Conservation (phyloP, 2,113 vertebrate species). For the Romanogobio albipinnatus region DNA sequence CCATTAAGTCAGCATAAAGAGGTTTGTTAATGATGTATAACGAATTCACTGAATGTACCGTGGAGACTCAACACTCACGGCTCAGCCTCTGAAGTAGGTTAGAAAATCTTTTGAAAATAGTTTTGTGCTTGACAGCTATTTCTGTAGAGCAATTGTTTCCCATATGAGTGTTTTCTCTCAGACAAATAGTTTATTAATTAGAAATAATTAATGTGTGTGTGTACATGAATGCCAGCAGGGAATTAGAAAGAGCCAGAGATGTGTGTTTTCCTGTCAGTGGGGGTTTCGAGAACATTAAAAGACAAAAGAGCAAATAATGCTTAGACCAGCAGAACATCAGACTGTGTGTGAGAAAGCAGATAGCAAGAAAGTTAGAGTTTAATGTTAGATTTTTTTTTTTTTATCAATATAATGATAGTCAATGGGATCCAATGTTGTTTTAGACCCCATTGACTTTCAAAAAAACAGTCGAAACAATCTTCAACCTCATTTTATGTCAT, state of each 20-base stretch:
- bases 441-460: background rate
- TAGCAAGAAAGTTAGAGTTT: background rate
- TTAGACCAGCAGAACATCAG: conserved; percentile 7
- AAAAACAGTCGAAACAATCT: background rate
- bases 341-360: background rate
- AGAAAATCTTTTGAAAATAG: conserved; percentile 43
- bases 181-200: conserved; percentile 64
- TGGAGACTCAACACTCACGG: background rate
- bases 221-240: background rate
- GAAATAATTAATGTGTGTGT: conserved; percentile 24
- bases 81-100: conserved; percentile 39
- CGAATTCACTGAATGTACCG: background rate
- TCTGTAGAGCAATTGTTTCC: conserved; percentile 57
- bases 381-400: background rate
- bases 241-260: background rate
- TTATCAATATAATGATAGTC: background rate
- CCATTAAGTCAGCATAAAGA: conserved; percentile 1
- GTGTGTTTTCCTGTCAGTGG: conserved; percentile 8
- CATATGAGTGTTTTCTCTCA: conserved; percentile 49
- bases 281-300: conserved; percentile 44
- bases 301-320: conserved; percentile 32
- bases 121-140: conserved; percentile 52
- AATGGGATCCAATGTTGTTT: background rate
- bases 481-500: background rate
- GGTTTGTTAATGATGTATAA: conserved; percentile 14